Percentiles rank a stretch among this genome's conserved stretches.
phyloP scores from a whole-genome alignment of 2,113 vertebrate genomes.

The Charadrius vociferus region DNA sequence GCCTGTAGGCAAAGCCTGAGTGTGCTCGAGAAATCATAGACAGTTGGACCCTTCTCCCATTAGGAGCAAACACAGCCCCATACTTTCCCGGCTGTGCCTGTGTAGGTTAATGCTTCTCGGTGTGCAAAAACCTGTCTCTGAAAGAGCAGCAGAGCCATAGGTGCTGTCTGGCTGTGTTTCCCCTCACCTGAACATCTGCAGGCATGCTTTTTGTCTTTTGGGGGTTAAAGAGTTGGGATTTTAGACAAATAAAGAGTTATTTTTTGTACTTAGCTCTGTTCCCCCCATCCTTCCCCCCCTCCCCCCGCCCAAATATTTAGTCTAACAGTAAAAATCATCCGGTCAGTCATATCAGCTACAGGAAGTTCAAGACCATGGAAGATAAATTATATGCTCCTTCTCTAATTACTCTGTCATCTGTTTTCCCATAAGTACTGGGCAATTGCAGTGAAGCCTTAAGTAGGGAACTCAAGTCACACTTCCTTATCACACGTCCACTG shows the following conservation, averaged over 20 bases:
- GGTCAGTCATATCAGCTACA: neutral
- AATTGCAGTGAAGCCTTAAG: constrained; percentile 19
- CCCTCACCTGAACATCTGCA: neutral
- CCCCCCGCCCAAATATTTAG: neutral
- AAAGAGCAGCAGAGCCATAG: neutral
- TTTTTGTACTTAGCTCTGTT: neutral
- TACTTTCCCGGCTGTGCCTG: neutral
- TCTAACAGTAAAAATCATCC: neutral
- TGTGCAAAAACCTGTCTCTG: neutral
- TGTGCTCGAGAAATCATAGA: neutral
- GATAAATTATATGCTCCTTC: constrained; percentile 9
- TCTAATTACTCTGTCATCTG: constrained; percentile 48
- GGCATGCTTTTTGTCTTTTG: neutral
- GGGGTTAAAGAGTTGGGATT: neutral
- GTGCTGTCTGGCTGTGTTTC: neutral
- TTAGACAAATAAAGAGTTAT: neutral
- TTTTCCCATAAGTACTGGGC: neutral
- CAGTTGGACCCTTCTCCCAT: neutral
- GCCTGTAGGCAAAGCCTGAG: neutral
- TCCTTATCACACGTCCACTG: neutral
- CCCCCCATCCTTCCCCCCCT: rapidly evolving
- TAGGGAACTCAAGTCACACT: neutral
- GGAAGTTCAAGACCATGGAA: constrained; percentile 3
- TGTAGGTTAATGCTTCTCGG: neutral
- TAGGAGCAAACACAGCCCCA: neutral